phyloP scores from a whole-genome alignment of 2,113 vertebrate genomes.

The Corvus moneduloides region DNA sequence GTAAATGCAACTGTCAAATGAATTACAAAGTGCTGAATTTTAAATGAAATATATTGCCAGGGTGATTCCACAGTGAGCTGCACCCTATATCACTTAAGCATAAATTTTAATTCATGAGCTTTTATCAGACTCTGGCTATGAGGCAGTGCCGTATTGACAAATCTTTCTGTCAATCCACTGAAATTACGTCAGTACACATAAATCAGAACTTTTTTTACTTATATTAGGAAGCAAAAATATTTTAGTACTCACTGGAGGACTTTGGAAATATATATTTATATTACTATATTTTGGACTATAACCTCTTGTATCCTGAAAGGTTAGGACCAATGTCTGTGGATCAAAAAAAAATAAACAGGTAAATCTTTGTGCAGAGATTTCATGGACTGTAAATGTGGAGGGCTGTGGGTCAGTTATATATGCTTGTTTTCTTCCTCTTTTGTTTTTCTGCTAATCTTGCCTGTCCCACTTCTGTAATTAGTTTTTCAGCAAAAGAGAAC shows the following conservation, averaged over 20 bases:
- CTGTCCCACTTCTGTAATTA: not conserved
- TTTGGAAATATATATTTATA: not conserved
- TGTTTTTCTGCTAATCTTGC: not conserved
- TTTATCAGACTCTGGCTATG: not conserved
- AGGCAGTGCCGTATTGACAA: not conserved
- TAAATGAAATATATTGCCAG: not conserved
- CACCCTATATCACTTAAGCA: not conserved
- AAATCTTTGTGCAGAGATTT: not conserved
- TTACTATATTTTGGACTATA: not conserved
- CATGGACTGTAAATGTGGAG: not conserved
- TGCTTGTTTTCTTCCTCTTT: not conserved
- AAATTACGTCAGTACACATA: not conserved
- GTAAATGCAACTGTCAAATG: not conserved
- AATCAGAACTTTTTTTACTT: not conserved
- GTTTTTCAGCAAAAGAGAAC: not conserved
- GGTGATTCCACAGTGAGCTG: not conserved
- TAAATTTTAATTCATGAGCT: not conserved
- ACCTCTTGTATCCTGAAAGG: not conserved
- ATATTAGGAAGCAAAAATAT: not conserved
- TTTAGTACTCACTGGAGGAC: not conserved
- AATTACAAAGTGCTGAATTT: not conserved
- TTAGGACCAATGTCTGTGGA: not conserved
- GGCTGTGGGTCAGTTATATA: not conserved
- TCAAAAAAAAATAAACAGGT: not conserved
- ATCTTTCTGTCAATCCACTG: not conserved